phyloP scores from a whole-genome alignment of 1,140 invertebrate genomes.

The Zaprionus tsacasi region DNA sequence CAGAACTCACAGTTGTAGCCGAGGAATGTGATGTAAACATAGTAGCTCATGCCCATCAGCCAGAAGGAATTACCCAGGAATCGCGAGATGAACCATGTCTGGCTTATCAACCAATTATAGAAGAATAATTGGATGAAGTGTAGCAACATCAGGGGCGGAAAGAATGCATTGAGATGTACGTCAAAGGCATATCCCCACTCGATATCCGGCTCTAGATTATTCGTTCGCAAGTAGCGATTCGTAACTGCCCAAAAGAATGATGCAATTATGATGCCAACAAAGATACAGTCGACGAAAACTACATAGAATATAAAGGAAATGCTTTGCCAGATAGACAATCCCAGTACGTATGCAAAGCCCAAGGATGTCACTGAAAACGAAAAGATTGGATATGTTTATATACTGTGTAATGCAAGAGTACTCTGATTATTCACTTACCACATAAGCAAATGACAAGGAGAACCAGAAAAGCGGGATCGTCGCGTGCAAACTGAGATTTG shows the following conservation, averaged over 20 bases:
- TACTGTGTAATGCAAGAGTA: background rate
- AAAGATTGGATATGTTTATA: conserved; percentile 6
- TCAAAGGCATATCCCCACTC: conserved; percentile 99
- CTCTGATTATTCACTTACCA: conserved; percentile 86
- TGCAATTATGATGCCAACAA: conserved; percentile 93
- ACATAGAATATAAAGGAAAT: conserved; percentile 96
- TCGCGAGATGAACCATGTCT: conserved; percentile 90
- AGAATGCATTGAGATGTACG: conserved; percentile 99
- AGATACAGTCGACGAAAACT: conserved; percentile 97
- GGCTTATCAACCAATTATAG: conserved; percentile 92
- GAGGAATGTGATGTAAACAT: conserved; percentile 98
- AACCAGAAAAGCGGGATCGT: conserved; percentile 99
- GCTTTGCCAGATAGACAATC: conserved; percentile 91
- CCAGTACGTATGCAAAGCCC: conserved; percentile 93
- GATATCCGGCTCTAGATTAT: conserved; percentile 90
- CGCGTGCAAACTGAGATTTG: conserved; percentile 99
- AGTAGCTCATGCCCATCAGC: conserved; percentile 96
- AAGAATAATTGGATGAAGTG: conserved; percentile 97
- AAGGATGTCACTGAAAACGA: conserved; percentile 92
- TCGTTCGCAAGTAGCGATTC: conserved; percentile 94
- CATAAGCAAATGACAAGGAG: conserved; percentile 94
- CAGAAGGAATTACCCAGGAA: conserved; percentile 97
- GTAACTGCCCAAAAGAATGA: conserved; percentile 93
- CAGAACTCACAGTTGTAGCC: conserved; percentile 95
- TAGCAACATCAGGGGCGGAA: conserved; percentile 95